These are phyloP conservation scores for Oxystoma pomonae DNA, from an alignment of 2,888 invertebrate species.

Conservation along the genomic window DNA sequence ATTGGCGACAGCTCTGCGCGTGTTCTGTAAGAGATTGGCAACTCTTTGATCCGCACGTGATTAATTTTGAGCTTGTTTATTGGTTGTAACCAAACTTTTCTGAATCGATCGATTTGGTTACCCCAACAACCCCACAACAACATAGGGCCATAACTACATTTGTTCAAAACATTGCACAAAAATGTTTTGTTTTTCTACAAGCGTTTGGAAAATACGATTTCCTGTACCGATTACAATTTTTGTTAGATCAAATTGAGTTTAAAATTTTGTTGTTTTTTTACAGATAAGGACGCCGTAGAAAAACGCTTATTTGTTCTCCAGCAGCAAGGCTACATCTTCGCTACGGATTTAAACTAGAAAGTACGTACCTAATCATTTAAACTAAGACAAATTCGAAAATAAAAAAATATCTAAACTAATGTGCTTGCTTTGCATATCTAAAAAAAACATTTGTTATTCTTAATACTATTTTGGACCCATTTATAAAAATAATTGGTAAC, in stretches of 20 bases:
- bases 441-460: background rate
- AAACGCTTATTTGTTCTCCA: constrained; percentile 83
- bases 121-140: background rate
- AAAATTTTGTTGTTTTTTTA: constrained; percentile 35
- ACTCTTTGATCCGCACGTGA: too few relatives aligned
- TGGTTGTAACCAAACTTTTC: too few relatives aligned
- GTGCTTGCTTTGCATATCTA: background rate
- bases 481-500: too few relatives aligned
- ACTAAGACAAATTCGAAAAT: background rate
- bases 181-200: too few relatives aligned
- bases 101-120: background rate
- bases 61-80: too few relatives aligned
- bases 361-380: background rate
- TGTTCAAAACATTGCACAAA: too few relatives aligned
- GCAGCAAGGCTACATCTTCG: constrained; percentile 66
- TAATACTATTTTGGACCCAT: too few relatives aligned
- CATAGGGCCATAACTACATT: background rate
- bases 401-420: background rate
- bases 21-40: too few relatives aligned
- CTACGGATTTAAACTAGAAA: constrained; percentile 27
- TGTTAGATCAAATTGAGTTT: constrained; percentile 1
- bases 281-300: constrained; percentile 96
- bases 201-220: too few relatives aligned
- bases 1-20: too few relatives aligned
- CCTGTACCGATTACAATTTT: background rate